Evolutionary conservation across 2,797 vertebrate species (phyloP), one percentile per base, ranked within the genome.

Genomic region (Cossypha caffra): DNA sequence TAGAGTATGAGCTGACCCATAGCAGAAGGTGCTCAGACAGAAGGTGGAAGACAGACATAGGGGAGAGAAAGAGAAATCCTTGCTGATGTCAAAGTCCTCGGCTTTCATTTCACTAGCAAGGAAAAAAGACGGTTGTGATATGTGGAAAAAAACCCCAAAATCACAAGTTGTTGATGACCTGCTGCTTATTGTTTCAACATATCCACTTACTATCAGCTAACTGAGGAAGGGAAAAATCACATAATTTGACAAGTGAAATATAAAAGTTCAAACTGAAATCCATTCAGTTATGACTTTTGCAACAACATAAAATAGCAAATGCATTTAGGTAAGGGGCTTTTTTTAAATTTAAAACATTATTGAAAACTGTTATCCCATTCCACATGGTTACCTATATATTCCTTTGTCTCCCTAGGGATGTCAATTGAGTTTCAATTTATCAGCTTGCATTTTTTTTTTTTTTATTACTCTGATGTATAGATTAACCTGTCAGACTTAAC

Each of bases 401-500:
- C 5, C 16, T 58, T 66, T 61, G 45, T 88, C 15, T 79, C 51
- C 28, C 52, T 45, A 26, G 21, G 35, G 66, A 50, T 63, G 18
- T 29, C 55, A 90, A 20, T 47, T 86, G 31, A 81, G 85, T 81
- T 86, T 81, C n/a, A 73, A 40, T 78, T 88, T 81, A 76, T 79
- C n/a, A 75, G 17, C 67, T 73, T 3, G 3, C 9, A 35, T 18
- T 82, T 88, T 43, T 18, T 82, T 88, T 43, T 58, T 58, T 84
- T 93, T 48, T 64, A 55, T 75, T 90, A 58, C 63, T 92, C 61
- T 79, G 63, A 82, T 63, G 7, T 86, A 90, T 78, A 90, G 83
- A 93, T 92, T 79, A 90, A 73, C 62, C 59, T 87, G 74, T 67
- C 90, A 94, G 62, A 76, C 48, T 85, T 93, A 95, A 47, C 25